These are phyloP conservation scores for Merops nubicus DNA, from an alignment of 2,113 vertebrate genomes.

Conservation along the genomic window DNA sequence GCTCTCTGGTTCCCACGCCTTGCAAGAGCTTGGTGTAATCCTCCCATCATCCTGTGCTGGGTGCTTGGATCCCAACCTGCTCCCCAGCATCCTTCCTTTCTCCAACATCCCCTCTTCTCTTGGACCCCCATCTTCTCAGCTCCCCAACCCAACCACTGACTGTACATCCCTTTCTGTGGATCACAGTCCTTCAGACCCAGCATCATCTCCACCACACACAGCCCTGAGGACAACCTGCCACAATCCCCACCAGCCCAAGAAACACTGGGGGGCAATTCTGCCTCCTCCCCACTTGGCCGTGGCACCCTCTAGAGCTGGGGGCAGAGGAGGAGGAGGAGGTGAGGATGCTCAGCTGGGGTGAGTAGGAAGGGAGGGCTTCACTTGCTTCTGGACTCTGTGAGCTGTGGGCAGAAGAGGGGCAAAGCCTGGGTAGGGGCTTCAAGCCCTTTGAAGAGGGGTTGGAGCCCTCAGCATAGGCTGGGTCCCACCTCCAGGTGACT, in stretches of 20 bases:
- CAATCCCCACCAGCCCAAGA: background rate
- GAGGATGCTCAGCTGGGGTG: background rate
- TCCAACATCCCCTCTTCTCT: background rate
- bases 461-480: background rate
- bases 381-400: accelerated
- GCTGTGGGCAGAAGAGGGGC: background rate
- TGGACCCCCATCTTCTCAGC: background rate
- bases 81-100: background rate
- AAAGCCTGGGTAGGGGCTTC: background rate
- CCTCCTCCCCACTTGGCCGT: background rate
- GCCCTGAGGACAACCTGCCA: background rate
- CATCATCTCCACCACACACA: background rate
- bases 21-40: background rate
- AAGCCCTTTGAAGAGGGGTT: background rate
- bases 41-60: background rate
- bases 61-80: background rate
- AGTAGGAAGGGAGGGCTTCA: background rate
- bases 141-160: too few species aligned
- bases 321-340: background rate
- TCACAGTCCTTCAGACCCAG: background rate
- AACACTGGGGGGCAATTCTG: background rate
- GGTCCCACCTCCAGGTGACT: background rate
- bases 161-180: background rate
- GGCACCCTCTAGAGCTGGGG: background rate
- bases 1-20: background rate